Evolutionary conservation across 1,140 invertebrate genomes (phyloP).

Genomic region (Brachionus rotundiformis): DNA sequence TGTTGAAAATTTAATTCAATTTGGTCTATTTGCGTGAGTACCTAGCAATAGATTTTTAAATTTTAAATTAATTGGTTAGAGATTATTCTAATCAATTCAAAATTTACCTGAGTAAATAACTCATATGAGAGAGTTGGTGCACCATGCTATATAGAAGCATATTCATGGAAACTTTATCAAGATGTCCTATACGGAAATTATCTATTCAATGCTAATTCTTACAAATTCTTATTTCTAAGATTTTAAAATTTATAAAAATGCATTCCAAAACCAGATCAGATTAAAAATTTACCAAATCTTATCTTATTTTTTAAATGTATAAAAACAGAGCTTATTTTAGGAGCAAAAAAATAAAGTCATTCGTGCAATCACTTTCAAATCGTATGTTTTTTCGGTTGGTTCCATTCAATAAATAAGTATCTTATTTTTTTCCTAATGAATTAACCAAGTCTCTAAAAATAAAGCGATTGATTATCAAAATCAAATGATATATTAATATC

Average conservation of each 20-base stretch:
- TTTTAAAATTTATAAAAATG: too few relatives aligned
- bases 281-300: too few relatives aligned
- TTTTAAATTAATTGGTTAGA: not conserved
- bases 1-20: not conserved
- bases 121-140: not conserved
- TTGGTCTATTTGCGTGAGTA: not conserved
- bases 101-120: not conserved
- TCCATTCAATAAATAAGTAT: not conserved
- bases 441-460: not conserved
- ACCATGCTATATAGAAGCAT: not conserved
- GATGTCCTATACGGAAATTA: not conserved
- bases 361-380: not conserved
- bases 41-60: not conserved
- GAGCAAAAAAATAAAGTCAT: too few relatives aligned
- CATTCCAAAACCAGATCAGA: too few relatives aligned
- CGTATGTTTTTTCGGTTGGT: not conserved
- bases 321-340: too few relatives aligned
- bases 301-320: too few relatives aligned
- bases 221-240: too few relatives aligned
- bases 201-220: too few relatives aligned
- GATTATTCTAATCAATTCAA: not conserved
- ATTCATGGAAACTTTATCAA: not conserved
- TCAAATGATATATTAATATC: constrained; percentile 12
- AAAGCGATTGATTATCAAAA: not conserved
- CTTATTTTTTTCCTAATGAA: not conserved